phyloP scores from a whole-genome alignment of 2,797 vertebrate genomes.

The Pipistrellus pygmaeus region DNA sequence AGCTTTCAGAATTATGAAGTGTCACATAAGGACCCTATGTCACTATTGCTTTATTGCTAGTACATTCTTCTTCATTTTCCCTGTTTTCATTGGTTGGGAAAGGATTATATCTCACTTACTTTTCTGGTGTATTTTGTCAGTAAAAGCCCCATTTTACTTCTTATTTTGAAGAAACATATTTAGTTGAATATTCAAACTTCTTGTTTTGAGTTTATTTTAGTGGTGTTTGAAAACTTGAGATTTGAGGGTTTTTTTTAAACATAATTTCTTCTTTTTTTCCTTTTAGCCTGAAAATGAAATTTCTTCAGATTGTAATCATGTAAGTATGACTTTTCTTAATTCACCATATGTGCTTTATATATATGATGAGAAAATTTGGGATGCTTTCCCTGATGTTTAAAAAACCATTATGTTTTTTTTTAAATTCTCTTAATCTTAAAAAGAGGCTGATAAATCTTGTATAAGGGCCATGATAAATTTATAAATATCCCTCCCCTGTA shows the following conservation, averaged over 20 bases:
- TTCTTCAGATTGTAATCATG: constrained; percentile 96
- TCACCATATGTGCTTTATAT: constrained; percentile 53
- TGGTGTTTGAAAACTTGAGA: constrained; percentile 66
- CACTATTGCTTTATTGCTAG: neutral
- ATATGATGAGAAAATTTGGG: constrained; percentile 28
- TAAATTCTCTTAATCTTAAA: constrained; percentile 56
- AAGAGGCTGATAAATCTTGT: neutral
- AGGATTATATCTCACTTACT: neutral
- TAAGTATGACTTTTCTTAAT: constrained; percentile 89
- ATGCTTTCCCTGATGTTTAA: constrained; percentile 59
- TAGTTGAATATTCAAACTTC: constrained; percentile 65
- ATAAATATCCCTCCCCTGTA: neutral
- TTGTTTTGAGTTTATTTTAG: constrained; percentile 69
- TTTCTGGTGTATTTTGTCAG: neutral
- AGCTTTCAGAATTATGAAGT: constrained; percentile 9
- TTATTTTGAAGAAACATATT: constrained; percentile 31
- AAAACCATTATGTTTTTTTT: constrained; percentile 57
- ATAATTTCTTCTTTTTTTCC: constrained; percentile 41
- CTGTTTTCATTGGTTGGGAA: neutral
- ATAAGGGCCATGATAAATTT: constrained; percentile 30
- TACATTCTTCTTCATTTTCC: neutral
- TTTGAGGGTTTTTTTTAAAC: constrained; percentile 30
- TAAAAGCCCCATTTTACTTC: neutral
- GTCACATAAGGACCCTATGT: neutral
- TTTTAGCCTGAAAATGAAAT: constrained; percentile 95